Conservation (phyloP, 2,113 vertebrate species). For the Eulemur rufifrons region DNA sequence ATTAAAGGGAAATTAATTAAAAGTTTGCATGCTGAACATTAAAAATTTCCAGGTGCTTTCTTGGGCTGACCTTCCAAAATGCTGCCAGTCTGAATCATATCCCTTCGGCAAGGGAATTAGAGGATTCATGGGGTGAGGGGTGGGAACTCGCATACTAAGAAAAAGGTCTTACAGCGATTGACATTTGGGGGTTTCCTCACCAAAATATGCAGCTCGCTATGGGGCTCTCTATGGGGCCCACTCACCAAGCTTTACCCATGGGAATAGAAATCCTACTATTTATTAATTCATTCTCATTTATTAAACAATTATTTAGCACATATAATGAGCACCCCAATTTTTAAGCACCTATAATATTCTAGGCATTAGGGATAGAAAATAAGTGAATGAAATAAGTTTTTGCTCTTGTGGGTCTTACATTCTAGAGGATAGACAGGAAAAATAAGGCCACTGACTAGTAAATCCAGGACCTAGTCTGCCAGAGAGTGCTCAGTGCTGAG, state of each 20-base stretch:
- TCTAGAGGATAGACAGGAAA: neutral
- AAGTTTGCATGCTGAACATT: neutral
- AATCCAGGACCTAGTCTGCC: neutral
- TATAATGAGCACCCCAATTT: neutral
- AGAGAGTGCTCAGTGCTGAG: neutral
- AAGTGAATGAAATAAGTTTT: neutral
- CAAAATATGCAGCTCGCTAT: neutral
- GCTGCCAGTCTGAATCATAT: neutral
- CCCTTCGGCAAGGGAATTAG: neutral
- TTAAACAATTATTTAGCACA: neutral
- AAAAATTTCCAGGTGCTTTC: neutral
- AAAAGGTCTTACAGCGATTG: neutral
- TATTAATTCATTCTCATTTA: neutral
- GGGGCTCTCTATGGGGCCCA: neutral
- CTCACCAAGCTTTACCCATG: neutral
- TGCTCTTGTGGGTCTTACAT: neutral
- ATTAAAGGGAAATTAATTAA: neutral
- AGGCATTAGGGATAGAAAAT: neutral
- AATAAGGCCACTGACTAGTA: neutral
- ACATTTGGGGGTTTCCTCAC: neutral
- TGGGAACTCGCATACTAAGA: neutral
- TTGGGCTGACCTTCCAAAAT: neutral
- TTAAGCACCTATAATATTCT: neutral
- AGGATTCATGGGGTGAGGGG: neutral
- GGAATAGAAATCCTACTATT: neutral